Evolutionary conservation across 2,797 vertebrate genomes (phyloP).

Genomic region (Neomorphus geoffroyi): DNA sequence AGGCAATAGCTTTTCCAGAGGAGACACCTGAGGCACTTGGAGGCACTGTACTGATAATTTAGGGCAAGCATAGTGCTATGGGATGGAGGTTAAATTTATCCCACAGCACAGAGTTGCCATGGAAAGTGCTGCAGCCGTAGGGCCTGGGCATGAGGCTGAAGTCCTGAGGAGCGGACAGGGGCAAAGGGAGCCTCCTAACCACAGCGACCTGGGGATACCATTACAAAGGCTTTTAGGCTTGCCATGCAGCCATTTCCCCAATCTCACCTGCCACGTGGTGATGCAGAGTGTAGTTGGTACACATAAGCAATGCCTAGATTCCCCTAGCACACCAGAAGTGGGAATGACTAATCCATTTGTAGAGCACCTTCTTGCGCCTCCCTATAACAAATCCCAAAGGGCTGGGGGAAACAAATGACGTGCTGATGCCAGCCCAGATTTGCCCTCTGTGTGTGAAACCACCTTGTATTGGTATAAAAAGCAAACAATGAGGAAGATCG

Average conservation of each 20-base stretch:
- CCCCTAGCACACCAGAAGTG: accelerated
- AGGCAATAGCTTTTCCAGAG: background rate
- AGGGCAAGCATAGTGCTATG: accelerated
- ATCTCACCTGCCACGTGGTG: accelerated
- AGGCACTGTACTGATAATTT: background rate
- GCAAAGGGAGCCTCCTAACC: background rate
- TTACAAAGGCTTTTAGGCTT: background rate
- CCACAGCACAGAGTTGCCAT: background rate
- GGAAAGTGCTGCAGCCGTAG: background rate
- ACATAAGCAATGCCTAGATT: background rate
- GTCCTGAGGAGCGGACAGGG: background rate
- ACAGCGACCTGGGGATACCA: background rate
- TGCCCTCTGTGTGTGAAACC: accelerated
- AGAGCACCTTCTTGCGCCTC: accelerated
- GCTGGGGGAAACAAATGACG: background rate
- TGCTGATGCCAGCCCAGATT: background rate
- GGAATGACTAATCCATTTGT: background rate
- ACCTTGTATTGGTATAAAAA: accelerated
- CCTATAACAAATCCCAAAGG: background rate
- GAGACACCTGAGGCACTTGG: background rate
- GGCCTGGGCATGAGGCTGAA: background rate
- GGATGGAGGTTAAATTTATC: background rate
- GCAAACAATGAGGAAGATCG: background rate
- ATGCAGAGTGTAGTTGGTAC: background rate
- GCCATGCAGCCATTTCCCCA: accelerated